Evolutionary conservation across 1,140 invertebrate genomes (phyloP).

Genomic region (Oryctes rhinoceros): DNA sequence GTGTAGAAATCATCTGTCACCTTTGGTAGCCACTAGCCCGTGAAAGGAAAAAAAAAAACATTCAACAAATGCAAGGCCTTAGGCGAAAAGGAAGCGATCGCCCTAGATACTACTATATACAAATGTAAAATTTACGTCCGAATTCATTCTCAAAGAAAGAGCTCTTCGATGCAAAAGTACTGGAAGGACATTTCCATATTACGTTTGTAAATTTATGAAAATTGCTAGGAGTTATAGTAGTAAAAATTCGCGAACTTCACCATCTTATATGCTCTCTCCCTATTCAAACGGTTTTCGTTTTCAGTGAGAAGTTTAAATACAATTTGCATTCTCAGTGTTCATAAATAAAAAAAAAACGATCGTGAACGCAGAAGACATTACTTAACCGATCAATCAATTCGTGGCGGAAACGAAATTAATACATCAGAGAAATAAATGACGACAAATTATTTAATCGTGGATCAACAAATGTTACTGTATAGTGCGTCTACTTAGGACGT

Average conservation of each 20-base stretch:
- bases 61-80: background rate
- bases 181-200: constrained; percentile 28
- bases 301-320: background rate
- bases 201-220: constrained; percentile 34
- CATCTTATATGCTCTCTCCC: background rate
- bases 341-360: constrained; percentile 5
- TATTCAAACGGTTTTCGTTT: constrained; percentile 13
- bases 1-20: background rate
- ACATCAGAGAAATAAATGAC: background rate
- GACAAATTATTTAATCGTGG: background rate
- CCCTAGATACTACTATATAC: background rate
- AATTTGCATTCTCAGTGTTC: background rate
- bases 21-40: background rate
- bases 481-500: too few relatives aligned
- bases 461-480: background rate
- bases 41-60: constrained; percentile 2
- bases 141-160: constrained; percentile 13
- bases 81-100: constrained; percentile 7
- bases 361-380: background rate
- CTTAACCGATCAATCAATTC: background rate
- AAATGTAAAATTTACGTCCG: constrained; percentile 24
- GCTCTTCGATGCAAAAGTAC: background rate
- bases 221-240: constrained; percentile 26
- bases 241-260: background rate
- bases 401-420: background rate